Evolutionary conservation across 1,140 invertebrate genomes (phyloP), one percentile per base, ranked within the genome.

Genomic region (Drosophila navojoa): DNA sequence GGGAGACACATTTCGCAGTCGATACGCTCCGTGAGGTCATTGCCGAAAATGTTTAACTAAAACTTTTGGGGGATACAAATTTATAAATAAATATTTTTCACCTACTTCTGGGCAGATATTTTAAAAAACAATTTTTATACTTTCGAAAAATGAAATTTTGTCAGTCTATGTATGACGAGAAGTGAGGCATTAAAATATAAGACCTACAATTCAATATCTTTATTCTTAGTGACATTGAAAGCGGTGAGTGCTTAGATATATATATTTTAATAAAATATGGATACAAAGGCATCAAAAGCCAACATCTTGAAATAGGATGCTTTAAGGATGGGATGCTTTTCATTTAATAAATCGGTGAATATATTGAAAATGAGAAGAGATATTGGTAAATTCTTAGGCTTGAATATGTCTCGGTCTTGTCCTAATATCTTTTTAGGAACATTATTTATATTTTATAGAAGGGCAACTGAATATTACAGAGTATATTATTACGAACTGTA

Each of bases 21-120:
- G 71, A 73, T 4, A 55, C 19, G 35, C 54, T 73, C 11, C 50
- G 69, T 9, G 49, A 10, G 6, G 64, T 10, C 71, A 73, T 73
- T 44, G 7, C 53, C 11, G 15, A 59, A 59, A 44, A 29, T 32
- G 11, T 3, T n/a, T 22, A 7, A 25, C 45, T 19, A 1, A n/a
- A 49, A 61, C 16, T 59, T 59, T 59, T 1, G 19, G 7, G 22
- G 22, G 13, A 40, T 29, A 16, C 47, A 49, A 19, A n/a, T 42
- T 50, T 52, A 27, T 16, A 32, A 10, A 16, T 10, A 11, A 38
- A 32, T 7, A 32, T 32, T 32, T 66, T 49, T 29, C 5, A 15
- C 42, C 32, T 40, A 35, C 4, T 35, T 19, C 15, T 35, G 15
- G 29, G 15, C n/a, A 19, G 19, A 15, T 29, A 0, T 10, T 32